Evolutionary conservation across 2,888 invertebrate genomes (phyloP), one percentile per base, ranked within the genome.

Genomic region (Alviniconcha strummeri): DNA sequence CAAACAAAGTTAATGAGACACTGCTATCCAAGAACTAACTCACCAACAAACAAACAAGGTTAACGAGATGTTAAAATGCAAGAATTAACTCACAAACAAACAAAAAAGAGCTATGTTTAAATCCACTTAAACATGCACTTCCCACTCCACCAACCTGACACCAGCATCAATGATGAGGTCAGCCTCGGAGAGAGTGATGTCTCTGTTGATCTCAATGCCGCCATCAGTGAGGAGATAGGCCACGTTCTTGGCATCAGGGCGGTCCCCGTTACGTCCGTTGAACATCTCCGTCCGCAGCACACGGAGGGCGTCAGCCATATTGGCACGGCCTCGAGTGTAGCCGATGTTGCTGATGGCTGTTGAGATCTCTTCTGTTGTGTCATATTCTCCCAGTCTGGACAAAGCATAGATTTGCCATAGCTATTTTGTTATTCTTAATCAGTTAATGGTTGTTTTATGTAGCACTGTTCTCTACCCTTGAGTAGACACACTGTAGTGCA

Each of bases 141-240:
- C 36, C 36, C 36, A 36, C 1, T 60, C 13, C 8, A 11, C 76
- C 19, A 0, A 82, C 82, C 82, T 88, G 19, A 91, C 88, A 57
- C 93, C 93, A 13, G 89, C 84, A 19, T 90, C 89, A 54, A 91
- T 90, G 11, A 90, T 89, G 36, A 90, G 84, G 84, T 92, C 92
- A 6, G 91, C 91, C 82, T 92, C 92, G 8, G 89, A 87, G 83
- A 90, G 84, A 0, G 92, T 90, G 71, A 86, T 85, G n/a, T 89
- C 91, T 6, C 86, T 86, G 75, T 91, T 89, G 6, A 92, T 86
- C 74, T 91, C 91, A 5, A 90, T 89, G 6, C 91, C 89, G 2
- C 92, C 92, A 82, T 92, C 92, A 0, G 92, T 92, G 56, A 93
- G 84, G 81, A 92, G 86, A 84, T 91, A 90, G 5, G 91, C 91